Percentiles rank a stretch among this genome's conserved stretches.
phyloP scores from a whole-genome alignment of 1,140 invertebrate species.

The Oedothorax gibbosus region DNA sequence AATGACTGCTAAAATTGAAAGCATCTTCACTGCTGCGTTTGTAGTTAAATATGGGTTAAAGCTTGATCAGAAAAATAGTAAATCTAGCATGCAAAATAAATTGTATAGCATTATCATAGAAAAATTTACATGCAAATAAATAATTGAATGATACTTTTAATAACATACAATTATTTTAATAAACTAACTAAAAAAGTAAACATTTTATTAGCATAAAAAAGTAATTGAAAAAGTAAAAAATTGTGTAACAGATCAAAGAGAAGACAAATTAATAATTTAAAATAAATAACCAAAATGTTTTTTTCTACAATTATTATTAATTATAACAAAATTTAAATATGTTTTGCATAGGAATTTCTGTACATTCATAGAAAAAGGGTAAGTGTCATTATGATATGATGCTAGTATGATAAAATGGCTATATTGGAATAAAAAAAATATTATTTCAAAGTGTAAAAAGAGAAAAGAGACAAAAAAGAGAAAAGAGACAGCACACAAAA shows the following conservation, averaged over 20 bases:
- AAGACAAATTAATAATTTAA: too few species aligned
- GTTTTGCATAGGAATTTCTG: too few species aligned
- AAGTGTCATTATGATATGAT: too few species aligned
- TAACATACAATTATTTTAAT: not conserved
- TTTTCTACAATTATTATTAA: too few species aligned
- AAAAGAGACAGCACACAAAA: not conserved
- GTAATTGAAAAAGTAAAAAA: not conserved
- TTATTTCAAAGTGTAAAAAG: not conserved
- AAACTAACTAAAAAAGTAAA: not conserved
- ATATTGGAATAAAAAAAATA: too few species aligned
- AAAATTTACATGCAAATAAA: slow-evolving; percentile 15
- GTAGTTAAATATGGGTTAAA: slow-evolving; percentile 58
- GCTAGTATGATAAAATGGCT: too few species aligned
- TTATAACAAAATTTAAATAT: too few species aligned
- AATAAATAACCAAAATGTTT: too few species aligned
- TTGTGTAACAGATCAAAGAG: not conserved
- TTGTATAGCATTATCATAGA: slow-evolving; percentile 2
- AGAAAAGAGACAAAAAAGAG: not conserved
- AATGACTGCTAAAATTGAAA: too few species aligned
- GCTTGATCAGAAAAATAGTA: slow-evolving; percentile 35
- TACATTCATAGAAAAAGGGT: too few species aligned
- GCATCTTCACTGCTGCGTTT: slow-evolving; percentile 58
- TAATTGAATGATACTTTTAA: not conserved
- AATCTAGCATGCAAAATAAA: slow-evolving; percentile 7
- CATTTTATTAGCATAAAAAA: too few species aligned